Evolutionary conservation across 2,888 invertebrate species (phyloP).

Genomic region (Nemoura dubitans): DNA sequence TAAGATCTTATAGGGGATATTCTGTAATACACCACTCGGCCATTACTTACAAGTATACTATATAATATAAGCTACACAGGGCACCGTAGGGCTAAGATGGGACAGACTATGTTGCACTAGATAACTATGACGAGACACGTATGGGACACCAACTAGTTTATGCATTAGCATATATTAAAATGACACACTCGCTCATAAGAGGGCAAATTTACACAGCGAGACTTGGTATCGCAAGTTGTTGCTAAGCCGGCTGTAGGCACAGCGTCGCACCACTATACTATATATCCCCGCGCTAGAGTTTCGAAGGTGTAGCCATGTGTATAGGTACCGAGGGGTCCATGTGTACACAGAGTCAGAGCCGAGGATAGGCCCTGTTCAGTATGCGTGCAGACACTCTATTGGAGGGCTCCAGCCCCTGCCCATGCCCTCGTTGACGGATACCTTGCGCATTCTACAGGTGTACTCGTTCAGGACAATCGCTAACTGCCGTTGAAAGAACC

Average conservation of each 20-base stretch:
- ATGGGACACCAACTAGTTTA: not conserved
- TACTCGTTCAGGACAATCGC: not conserved
- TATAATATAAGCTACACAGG: not conserved
- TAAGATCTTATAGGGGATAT: not conserved
- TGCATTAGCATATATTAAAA: constrained; percentile 7
- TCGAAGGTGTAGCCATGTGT: not conserved
- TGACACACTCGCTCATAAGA: not conserved
- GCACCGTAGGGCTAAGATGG: not conserved
- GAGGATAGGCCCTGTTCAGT: not conserved
- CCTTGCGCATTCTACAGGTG: constrained; percentile 3
- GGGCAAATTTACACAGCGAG: not conserved
- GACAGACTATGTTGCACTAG: constrained; percentile 4
- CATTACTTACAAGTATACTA: not conserved
- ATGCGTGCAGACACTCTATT: not conserved
- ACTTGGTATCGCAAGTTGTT: not conserved
- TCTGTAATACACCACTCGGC: not conserved
- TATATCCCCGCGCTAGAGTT: not conserved
- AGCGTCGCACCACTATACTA: no score
- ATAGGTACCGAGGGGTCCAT: no score
- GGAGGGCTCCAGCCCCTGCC: not conserved
- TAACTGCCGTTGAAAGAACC: not conserved
- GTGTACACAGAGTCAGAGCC: not conserved
- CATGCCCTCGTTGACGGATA: not conserved
- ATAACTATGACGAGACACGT: not conserved
- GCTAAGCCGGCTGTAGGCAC: not conserved